Evolutionary conservation across 2,888 invertebrate species (phyloP), one percentile per base, ranked within the genome.

Genomic region (Parascotia fuliginaria): DNA sequence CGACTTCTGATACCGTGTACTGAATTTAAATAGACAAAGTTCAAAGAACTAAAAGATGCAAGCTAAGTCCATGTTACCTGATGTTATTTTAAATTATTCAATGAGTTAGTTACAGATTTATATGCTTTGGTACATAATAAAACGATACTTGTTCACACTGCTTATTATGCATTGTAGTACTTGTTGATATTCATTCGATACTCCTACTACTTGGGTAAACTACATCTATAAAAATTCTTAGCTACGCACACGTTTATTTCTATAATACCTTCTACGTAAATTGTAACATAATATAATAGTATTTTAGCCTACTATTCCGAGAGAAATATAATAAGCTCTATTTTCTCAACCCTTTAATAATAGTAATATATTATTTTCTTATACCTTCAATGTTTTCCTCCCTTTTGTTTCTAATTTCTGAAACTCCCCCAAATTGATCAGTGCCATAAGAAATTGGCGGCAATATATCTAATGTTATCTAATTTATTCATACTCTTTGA

Each of bases 401-500:
- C 12, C 16, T 28, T 42, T 36, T 52, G 36, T 55, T 57, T 43
- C 42, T 63, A 63, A 56, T 49, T 32, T 45, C 29, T 28, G 13
- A 39, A 57, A 54, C 29, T 55, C 58, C 40, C 44, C 43, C 27
- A 52, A 60, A 60, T 57, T 62, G 50, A 62, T 69, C 55, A 60
- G 39, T 55, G 69, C 53, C 51, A 31, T 54, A 60, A 56, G 57
- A 63, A 70, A 70, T 70, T 58, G 60, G 52, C 7, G 15, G 69
- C 60, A 64, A 66, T 70, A 60, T 56, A 66, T 72, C 66, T 69
- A 65, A 64, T 70, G 69, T 69, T 70, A 74, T 77, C 71, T 74
- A 65, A 79, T 70, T 74, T 72, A 73, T 76, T 73, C 53, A 63
- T 65, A 65, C 64, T 51, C 44, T 54, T 57, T 44, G 55, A 42